These are phyloP conservation scores for Hozukius guyotensis DNA, from an alignment of 2,797 vertebrate species.

Conservation along the genomic window DNA sequence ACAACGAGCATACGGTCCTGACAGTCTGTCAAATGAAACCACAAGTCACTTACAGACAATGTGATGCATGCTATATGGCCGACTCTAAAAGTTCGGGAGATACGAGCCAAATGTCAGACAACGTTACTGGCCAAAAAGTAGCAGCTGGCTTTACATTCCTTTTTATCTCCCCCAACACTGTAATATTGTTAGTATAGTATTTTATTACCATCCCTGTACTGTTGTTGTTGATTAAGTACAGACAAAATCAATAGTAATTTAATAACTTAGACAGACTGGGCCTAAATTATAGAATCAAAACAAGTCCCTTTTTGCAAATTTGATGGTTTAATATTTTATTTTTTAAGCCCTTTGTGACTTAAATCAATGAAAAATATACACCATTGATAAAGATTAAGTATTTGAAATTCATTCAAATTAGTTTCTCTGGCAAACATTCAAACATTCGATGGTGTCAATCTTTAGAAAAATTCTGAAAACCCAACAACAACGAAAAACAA, in stretches of 20 bases:
- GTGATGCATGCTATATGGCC: not conserved
- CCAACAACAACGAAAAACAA: no score
- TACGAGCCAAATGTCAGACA: not conserved
- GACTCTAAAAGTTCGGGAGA: conserved; percentile 6
- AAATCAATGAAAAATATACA: not conserved
- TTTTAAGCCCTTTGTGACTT: not conserved
- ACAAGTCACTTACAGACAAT: not conserved
- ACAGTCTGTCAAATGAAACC: not conserved
- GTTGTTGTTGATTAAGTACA: not conserved
- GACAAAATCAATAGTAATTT: no score
- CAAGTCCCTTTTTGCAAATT: not conserved
- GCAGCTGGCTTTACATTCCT: not conserved
- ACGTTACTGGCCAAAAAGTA: not conserved
- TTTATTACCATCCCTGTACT: not conserved
- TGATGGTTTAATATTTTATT: not conserved
- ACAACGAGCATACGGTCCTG: not conserved
- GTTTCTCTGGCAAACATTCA: not conserved
- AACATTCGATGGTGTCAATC: not conserved
- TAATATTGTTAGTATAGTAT: not conserved
- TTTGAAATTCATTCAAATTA: not conserved
- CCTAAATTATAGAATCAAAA: not conserved
- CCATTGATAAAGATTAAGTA: not conserved
- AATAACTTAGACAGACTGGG: no score
- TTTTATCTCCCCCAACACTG: not conserved
- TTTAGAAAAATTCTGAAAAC: not conserved